Percentiles rank a stretch among this genome's conserved stretches.
Evolutionary conservation across 2,797 vertebrate species (phyloP).

Genomic region (Amblyraja radiata): DNA sequence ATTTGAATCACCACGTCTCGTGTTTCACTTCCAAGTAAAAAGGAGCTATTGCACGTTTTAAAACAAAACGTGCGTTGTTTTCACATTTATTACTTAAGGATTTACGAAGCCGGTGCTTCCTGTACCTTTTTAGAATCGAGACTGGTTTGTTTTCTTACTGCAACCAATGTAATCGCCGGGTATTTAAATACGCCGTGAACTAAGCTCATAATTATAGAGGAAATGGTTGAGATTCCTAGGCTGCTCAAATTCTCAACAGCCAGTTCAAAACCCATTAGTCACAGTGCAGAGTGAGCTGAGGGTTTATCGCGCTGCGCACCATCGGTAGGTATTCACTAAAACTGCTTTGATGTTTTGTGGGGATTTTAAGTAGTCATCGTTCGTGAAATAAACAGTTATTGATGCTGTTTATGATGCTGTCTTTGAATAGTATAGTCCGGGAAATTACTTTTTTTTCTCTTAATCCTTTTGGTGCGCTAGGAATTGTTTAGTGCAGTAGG

Average conservation of each 20-base stretch:
- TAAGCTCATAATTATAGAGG: slow-evolving; percentile 9
- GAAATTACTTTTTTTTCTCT: background rate
- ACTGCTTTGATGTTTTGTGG: background rate
- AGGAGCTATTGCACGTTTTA: background rate
- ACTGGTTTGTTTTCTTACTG: background rate
- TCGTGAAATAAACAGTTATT: background rate
- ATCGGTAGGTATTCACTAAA: background rate
- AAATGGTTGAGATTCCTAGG: slow-evolving; percentile 29
- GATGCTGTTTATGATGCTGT: background rate
- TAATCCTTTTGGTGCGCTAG: background rate
- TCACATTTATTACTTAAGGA: background rate
- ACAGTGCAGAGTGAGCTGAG: background rate
- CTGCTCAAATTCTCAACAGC: slow-evolving; percentile 1
- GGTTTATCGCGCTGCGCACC: too few species aligned
- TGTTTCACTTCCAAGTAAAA: background rate
- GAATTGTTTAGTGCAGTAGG: background rate
- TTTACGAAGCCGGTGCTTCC: background rate
- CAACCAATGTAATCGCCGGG: background rate
- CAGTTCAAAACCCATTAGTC: slow-evolving; percentile 22
- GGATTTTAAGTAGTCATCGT: too few species aligned
- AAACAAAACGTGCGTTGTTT: background rate
- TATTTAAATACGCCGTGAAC: background rate
- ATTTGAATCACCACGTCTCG: background rate
- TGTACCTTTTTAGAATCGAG: background rate
- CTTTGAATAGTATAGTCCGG: background rate